Base-by-base conservation (phyloP, 1,140 invertebrate species). In the Chelonus insularis region DNA sequence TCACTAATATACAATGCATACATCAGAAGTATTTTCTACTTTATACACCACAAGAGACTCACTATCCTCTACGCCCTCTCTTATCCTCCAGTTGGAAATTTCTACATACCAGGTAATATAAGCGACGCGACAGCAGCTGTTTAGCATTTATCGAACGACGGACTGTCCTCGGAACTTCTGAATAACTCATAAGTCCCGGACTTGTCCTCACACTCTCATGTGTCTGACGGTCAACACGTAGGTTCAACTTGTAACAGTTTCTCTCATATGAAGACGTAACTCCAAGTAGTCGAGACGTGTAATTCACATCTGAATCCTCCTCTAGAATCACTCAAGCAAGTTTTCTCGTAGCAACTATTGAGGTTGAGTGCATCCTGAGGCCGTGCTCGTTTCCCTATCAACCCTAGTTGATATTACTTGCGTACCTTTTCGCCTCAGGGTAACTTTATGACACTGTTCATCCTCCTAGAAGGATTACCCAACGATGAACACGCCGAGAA, bases 171-270 rank as follows among this genome's bases (percentile, higher is more conserved):
- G 60, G 60, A 47, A 58, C 71, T 65, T 56, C 56, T 74, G 72
- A 72, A 74, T 74, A 74, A 74, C 71, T 66, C 72, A 74, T 72
- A 74, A 74, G 69, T 70, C 65, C 66, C 65, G 55, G 64, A 60
- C 62, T 64, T 60, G 67, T 65, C 51, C 62, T 59, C 23, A 36
- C 43, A 39, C 12, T 20, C 6, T 11, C 20, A 14, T 6, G n/a
- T 23, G 7, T 18, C 8, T 34, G 29, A 45, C 23, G 20, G 3
- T 9, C n/a, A 29, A 45, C 14, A 29, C 41, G 41, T 34, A 21
- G 39, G 39, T 45, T 6, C 3, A 21, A 18, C 43, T 20, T n/a
- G n/a, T n/a, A n/a, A n/a, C n/a, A n/a, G n/a, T n/a, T 43, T 45
- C 37, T 45, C 54, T 12, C 23, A 23, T 37, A 57, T 18, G 54